phyloP scores from a whole-genome alignment of 2,113 vertebrate species.

The Callipepla squamata region DNA sequence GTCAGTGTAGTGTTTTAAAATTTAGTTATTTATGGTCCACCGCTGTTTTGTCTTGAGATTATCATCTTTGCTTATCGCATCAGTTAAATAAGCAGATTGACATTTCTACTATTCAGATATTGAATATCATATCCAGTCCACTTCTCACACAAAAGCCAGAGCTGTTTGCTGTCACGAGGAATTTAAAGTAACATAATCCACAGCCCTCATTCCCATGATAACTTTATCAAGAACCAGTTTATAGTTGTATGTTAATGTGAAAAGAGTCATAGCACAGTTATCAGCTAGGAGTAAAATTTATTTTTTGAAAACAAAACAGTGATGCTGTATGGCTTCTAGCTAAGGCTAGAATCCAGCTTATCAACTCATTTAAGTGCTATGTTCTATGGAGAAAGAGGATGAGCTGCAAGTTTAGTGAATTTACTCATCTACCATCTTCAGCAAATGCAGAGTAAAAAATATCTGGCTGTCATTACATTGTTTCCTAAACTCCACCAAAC shows the following conservation, averaged over 20 bases:
- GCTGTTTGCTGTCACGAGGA: neutral
- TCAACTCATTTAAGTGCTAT: neutral
- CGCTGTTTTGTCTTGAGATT: neutral
- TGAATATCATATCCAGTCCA: neutral
- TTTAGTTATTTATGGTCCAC: neutral
- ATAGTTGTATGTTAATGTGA: neutral
- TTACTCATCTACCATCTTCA: neutral
- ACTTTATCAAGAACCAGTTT: neutral
- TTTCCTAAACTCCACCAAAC: neutral
- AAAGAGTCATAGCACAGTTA: neutral
- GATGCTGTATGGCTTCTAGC: neutral
- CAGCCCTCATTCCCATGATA: neutral
- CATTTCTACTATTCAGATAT: neutral
- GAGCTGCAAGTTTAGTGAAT: neutral
- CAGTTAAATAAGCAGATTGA: neutral
- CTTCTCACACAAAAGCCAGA: neutral
- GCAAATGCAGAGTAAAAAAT: neutral
- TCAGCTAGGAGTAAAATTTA: neutral
- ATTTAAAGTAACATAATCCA: neutral
- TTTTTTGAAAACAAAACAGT: neutral
- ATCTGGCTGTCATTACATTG: fast-evolving
- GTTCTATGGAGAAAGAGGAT: neutral
- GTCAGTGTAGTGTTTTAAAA: neutral
- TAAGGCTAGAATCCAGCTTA: neutral
- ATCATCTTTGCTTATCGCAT: neutral